Evolutionary conservation across 2,888 invertebrate species (phyloP).

Genomic region (Heliconius sara): DNA sequence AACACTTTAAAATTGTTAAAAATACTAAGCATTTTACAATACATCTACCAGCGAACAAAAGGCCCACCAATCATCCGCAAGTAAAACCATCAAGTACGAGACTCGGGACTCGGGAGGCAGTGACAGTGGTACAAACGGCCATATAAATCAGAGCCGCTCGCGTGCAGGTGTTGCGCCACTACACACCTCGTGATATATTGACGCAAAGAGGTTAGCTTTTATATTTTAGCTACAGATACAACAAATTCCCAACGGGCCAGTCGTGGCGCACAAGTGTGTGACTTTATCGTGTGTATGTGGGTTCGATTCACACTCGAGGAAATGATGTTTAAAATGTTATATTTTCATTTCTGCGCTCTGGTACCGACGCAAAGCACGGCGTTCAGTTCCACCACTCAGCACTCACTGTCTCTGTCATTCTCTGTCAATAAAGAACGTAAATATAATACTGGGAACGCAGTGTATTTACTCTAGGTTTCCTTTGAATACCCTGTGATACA

Average conservation of each 20-base stretch:
- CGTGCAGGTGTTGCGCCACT: slow-evolving; percentile 70
- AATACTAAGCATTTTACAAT: neutral
- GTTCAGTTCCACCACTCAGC: too few species aligned
- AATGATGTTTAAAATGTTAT: too few species aligned
- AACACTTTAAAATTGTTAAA: too few species aligned
- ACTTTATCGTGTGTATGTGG: too few species aligned
- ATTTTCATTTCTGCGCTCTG: too few species aligned
- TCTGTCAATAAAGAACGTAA: neutral
- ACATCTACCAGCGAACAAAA: slow-evolving; percentile 36
- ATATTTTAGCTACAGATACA: neutral
- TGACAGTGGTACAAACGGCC: slow-evolving; percentile 60
- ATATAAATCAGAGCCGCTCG: slow-evolving; percentile 72
- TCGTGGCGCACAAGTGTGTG: too few species aligned
- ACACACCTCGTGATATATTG: slow-evolving; percentile 58
- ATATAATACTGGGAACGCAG: neutral
- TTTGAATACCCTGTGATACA: neutral
- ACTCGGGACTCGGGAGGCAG: slow-evolving; percentile 43
- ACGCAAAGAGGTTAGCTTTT: slow-evolving; percentile 43
- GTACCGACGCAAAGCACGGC: too few species aligned
- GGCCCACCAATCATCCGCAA: slow-evolving; percentile 48
- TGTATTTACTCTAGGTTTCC: neutral
- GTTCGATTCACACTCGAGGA: too few species aligned
- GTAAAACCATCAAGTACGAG: slow-evolving; percentile 48
- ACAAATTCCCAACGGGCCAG: neutral
- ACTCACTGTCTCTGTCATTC: too few species aligned